These are phyloP conservation scores for Diarsia mendica DNA, from an alignment of 2,888 invertebrate species.

Conservation along the genomic window DNA sequence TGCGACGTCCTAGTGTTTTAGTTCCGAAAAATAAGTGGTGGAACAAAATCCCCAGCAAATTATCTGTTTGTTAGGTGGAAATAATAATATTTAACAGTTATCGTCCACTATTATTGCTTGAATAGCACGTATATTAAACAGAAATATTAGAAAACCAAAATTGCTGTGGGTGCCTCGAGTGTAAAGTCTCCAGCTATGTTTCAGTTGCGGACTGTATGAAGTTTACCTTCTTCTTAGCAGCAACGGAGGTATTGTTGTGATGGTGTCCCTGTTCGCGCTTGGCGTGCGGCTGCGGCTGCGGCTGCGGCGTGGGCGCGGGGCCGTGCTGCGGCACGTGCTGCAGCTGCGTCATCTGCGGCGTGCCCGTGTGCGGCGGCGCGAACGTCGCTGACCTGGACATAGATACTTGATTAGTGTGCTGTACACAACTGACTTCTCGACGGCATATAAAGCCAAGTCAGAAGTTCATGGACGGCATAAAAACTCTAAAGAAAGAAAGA, in stretches of 20 bases:
- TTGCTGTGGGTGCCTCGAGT: no score
- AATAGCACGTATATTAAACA: neutral
- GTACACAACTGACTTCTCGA: no score
- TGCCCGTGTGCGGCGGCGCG: conserved; percentile 77
- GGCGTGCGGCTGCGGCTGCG: conserved; percentile 76
- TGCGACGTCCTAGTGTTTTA: neutral
- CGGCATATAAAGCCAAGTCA: no score
- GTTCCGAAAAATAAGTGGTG: neutral
- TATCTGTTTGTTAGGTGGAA: neutral
- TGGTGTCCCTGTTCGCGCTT: conserved; percentile 84
- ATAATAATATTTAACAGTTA: neutral
- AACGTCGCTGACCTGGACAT: conserved; percentile 75
- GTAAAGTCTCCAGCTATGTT: no score
- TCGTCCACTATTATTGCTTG: neutral
- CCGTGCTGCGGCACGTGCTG: conserved; percentile 75
- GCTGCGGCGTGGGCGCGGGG: conserved; percentile 71
- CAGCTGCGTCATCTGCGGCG: conserved; percentile 40
- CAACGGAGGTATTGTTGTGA: conserved; percentile 74
- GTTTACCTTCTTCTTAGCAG: conserved; percentile 84
- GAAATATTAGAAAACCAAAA: no score
- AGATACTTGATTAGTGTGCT: neutral
- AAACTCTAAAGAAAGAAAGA: no score
- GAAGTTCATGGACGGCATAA: no score
- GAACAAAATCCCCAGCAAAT: neutral
- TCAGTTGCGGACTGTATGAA: no score